phyloP scores from a whole-genome alignment of 2,113 vertebrate species.

The Isurus oxyrinchus region DNA sequence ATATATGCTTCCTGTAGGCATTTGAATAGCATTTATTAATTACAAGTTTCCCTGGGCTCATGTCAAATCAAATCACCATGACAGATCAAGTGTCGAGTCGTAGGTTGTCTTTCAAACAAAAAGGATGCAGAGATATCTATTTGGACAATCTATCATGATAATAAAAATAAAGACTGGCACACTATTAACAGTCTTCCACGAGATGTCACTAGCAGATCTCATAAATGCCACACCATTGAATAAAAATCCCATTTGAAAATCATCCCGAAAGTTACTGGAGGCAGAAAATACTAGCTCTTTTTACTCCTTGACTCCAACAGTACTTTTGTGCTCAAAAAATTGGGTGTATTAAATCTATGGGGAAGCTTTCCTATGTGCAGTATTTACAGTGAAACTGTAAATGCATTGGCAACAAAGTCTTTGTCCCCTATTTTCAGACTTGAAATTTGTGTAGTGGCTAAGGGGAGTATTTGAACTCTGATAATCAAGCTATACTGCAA shows the following conservation, averaged over 20 bases:
- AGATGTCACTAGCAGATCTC: not conserved
- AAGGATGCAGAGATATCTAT: not conserved
- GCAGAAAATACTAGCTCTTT: not conserved
- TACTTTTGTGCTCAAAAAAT: not conserved
- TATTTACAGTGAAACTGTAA: not conserved
- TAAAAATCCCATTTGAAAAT: not conserved
- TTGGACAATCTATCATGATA: not conserved
- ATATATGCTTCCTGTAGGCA: not conserved
- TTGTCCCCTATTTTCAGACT: not conserved
- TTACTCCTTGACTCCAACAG: not conserved
- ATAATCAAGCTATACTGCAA: not conserved
- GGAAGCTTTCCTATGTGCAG: not conserved
- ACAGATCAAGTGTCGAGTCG: not conserved
- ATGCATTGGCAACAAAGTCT: not conserved
- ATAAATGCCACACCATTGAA: not conserved
- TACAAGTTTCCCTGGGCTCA: not conserved
- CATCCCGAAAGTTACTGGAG: not conserved
- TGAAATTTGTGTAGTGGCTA: not conserved
- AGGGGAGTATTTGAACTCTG: not conserved
- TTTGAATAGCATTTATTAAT: not conserved
- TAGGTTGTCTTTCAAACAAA: not conserved
- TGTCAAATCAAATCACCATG: not conserved
- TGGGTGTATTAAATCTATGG: not conserved
- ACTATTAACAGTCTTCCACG: not conserved
- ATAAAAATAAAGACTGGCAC: not conserved